Evolutionary conservation across 2,888 invertebrate genomes (phyloP).

Genomic region (Macrophya alboannulata): DNA sequence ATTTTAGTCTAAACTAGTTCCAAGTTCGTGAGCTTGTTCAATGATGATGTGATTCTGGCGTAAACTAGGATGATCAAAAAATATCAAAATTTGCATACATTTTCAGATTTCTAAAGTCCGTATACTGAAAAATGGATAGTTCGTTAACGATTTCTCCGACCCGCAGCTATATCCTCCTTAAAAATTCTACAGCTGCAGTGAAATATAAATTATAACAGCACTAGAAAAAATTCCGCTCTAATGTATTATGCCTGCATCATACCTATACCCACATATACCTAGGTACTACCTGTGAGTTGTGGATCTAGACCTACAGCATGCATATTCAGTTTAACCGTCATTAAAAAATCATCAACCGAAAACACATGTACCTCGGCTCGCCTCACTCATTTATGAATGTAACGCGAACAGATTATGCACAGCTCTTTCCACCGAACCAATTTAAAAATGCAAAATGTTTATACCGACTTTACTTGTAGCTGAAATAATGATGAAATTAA

Average conservation of each 20-base stretch:
- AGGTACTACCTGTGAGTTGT: no score
- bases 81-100: no score
- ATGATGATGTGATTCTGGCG: no score
- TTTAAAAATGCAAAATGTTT: conserved; percentile 20
- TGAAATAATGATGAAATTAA: neutral
- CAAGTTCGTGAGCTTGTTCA: no score
- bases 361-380: neutral
- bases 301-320: conserved; percentile 29
- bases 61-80: no score
- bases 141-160: neutral
- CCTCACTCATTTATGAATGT: conserved; percentile 22
- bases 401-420: conserved; percentile 32
- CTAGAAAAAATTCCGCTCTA: conserved; percentile 18
- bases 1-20: no score
- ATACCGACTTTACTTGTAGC: neutral
- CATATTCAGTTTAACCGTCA: conserved; percentile 43
- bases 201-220: conserved; percentile 23
- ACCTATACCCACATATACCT: neutral
- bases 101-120: no score
- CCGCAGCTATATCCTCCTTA: neutral
- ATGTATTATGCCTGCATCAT: neutral
- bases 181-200: neutral
- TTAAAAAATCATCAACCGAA: conserved; percentile 49
- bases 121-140: no score
- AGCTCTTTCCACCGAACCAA: neutral